Conservation (phyloP, 2,797 vertebrate genomes). For the Limnodromus scolopaceus region DNA sequence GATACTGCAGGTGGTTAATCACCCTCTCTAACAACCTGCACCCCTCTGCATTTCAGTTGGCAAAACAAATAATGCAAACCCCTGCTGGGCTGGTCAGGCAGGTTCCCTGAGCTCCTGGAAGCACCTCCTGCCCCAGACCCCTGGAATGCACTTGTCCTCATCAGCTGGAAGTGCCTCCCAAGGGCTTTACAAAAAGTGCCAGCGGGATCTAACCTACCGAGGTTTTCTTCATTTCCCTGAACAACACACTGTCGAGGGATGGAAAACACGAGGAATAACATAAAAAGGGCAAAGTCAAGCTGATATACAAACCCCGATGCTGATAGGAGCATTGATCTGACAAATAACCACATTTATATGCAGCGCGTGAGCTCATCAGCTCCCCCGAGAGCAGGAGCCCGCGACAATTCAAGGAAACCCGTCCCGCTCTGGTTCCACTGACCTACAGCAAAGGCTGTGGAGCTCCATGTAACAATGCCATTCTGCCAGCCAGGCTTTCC, state of each 20-base stretch:
- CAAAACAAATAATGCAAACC: not conserved
- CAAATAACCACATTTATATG: not conserved
- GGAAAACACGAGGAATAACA: not conserved
- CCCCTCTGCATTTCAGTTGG: not conserved
- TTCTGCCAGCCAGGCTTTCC: not conserved
- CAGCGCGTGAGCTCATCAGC: not conserved
- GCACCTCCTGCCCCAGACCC: accelerated
- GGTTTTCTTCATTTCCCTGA: not conserved
- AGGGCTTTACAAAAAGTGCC: not conserved
- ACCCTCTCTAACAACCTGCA: not conserved
- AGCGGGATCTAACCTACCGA: accelerated
- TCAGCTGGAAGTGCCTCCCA: not conserved
- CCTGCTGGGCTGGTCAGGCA: not conserved
- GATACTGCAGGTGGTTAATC: not conserved
- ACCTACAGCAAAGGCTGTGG: not conserved
- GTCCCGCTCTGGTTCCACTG: not conserved
- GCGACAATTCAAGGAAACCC: not conserved
- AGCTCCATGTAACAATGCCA: not conserved
- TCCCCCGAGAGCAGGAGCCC: not conserved
- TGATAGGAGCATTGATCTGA: not conserved
- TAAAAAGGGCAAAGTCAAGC: not conserved
- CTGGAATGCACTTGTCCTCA: not conserved
- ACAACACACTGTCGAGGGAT: not conserved
- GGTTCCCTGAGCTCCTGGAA: not conserved
- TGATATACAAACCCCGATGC: accelerated